Base-by-base conservation (phyloP, 2,113 vertebrate genomes). In the Pangasianodon hypophthalmus region DNA sequence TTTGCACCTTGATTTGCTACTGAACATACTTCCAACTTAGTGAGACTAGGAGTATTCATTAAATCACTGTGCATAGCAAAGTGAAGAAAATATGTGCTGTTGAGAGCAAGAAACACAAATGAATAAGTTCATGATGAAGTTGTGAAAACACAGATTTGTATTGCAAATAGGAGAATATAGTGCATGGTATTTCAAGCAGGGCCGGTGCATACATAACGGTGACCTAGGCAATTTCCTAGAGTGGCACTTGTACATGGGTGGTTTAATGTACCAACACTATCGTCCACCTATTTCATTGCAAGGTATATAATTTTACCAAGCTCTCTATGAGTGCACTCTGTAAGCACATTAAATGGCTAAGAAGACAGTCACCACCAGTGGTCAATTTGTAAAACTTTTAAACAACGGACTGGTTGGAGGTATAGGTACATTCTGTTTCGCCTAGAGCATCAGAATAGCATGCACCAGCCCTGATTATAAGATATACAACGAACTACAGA, bases 401-500 rank as follows among this genome's bases (percentile, higher is more conserved):
- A 44, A 62, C 21, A 46, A 11, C 21, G 2, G 6, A 56, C 50
- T 58, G 41, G 56, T 62, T 84, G 56, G 19, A 84, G 82, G 82
- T 84, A 84, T 46, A 84, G 82, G 41, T 84, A 84, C 37, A 84
- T 84, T 29, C 56, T 84, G 21, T 44, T 60, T 46, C 9, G 24
- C 82, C 82, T 84, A 62, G 2, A 84, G 37, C 41, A 46, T 84
- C 29, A 84, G 56, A 44, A 84, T 62, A 44, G 82, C 37, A 84
- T 62, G 82, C 24, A 62, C 56, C 82, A 84, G 82, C 56, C 82
- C 82, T 62, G 82, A 62, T 29, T 84, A 29, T 37, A 84, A n/a
- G 73, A 92, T 92, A 88, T 91, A 88, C 88, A 85, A 77, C 69
- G 91, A 92, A 94, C 94, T 95, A 96, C 93, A 95, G 92, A 92